Percentiles rank a stretch among this genome's conserved stretches.
phyloP scores from a whole-genome alignment of 2,113 vertebrate genomes.

The Pollachius pollachius region DNA sequence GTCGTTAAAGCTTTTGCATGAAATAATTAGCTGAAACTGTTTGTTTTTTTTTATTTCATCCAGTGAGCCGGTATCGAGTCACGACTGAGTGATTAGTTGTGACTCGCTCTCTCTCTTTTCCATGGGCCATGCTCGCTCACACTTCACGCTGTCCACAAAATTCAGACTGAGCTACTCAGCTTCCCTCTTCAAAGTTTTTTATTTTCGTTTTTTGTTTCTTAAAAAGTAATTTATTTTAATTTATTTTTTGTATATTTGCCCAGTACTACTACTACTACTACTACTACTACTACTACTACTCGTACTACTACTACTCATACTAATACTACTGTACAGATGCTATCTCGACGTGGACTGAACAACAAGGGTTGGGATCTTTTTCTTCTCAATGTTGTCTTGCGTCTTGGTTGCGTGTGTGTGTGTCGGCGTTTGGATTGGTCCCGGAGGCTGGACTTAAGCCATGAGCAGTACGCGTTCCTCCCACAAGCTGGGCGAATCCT shows the following conservation, averaged over 20 bases:
- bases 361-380: constrained; percentile 31
- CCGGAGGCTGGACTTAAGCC: constrained; percentile 64
- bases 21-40: constrained; percentile 37
- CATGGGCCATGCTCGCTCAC: too few species aligned
- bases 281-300: too few species aligned
- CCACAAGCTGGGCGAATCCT: constrained; percentile 43
- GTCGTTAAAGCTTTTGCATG: not conserved
- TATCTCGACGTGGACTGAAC: constrained; percentile 55
- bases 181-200: constrained; percentile 33
- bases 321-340: constrained; percentile 63
- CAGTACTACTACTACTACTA: constrained; percentile 35
- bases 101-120: constrained; percentile 15
- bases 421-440: constrained; percentile 21
- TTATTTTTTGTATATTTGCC: constrained; percentile 71
- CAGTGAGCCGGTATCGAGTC: constrained; percentile 64
- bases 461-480: constrained; percentile 60
- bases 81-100: constrained; percentile 24
- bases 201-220: constrained; percentile 31
- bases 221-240: constrained; percentile 72
- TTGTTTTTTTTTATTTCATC: constrained; percentile 64
- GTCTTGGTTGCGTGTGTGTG: constrained; percentile 46
- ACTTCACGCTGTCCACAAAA: too few species aligned
- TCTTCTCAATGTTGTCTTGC: constrained; percentile 48
- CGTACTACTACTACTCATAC: too few species aligned
- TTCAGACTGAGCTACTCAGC: constrained; percentile 42